These are phyloP conservation scores for Rhynchotus rufescens DNA, from an alignment of 2,797 vertebrate species.

Conservation along the genomic window DNA sequence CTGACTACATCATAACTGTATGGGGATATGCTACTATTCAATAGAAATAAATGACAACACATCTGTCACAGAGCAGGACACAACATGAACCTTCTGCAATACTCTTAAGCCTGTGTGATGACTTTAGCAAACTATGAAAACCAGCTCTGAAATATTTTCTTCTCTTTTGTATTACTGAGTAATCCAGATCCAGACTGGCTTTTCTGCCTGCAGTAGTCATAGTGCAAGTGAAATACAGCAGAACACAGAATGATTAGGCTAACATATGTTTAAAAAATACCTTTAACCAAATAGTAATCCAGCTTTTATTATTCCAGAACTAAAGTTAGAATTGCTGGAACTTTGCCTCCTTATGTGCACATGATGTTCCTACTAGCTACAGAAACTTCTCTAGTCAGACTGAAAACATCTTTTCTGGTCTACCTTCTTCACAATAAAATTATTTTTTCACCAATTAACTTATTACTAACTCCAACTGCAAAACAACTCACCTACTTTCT, in stretches of 20 bases:
- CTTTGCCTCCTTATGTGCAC: neutral
- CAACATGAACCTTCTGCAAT: neutral
- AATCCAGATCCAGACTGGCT: neutral
- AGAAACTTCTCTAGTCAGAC: neutral
- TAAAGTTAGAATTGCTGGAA: constrained; percentile 1
- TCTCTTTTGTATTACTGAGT: neutral
- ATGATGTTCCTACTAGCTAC: neutral
- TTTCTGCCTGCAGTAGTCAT: neutral
- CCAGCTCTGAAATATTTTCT: neutral
- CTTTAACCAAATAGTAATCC: neutral
- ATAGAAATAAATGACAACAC: neutral
- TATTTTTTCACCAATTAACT: neutral
- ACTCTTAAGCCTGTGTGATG: neutral
- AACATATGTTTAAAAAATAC: neutral
- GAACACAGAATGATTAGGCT: neutral
- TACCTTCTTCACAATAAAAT: neutral
- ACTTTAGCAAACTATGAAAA: neutral
- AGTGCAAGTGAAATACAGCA: neutral
- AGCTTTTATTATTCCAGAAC: neutral
- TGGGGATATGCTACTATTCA: neutral
- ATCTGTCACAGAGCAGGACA: neutral
- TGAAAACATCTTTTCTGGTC: neutral
- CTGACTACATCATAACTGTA: neutral
- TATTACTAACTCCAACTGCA: neutral
- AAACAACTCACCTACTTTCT: neutral